Evolutionary conservation across 2,113 vertebrate species (phyloP).

Genomic region (Tupaia tana): DNA sequence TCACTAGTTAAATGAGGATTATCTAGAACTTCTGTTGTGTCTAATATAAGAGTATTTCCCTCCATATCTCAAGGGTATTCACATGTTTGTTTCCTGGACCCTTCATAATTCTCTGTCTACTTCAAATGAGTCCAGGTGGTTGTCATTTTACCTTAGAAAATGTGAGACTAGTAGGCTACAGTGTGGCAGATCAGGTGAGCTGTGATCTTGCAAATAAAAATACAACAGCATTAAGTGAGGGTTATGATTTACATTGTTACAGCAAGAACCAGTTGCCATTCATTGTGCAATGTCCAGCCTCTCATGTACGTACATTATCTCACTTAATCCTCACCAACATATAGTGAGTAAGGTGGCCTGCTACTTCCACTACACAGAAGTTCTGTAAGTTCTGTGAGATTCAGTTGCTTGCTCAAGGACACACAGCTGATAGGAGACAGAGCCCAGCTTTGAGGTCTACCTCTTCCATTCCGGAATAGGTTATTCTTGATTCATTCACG

Average conservation of each 20-base stretch:
- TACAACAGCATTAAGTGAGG: not conserved
- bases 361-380: not conserved
- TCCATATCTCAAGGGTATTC: not conserved
- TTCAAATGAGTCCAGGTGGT: not conserved
- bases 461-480: not conserved
- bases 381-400: not conserved
- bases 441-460: not conserved
- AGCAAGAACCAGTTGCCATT: not conserved
- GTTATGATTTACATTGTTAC: not conserved
- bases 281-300: not conserved
- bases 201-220: not conserved
- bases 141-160: not conserved
- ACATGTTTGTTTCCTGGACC: not conserved
- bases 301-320: not conserved
- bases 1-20: not conserved
- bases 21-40: not conserved
- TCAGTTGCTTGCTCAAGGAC: not conserved
- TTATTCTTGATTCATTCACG: not conserved
- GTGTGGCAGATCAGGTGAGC: not conserved
- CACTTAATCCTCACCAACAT: not conserved
- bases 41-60: not conserved
- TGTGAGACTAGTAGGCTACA: not conserved
- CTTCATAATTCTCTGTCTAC: not conserved
- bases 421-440: not conserved
- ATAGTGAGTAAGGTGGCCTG: not conserved